Evolutionary conservation across 2,113 vertebrate genomes (phyloP).

Genomic region (Muntiacus muntjak): DNA sequence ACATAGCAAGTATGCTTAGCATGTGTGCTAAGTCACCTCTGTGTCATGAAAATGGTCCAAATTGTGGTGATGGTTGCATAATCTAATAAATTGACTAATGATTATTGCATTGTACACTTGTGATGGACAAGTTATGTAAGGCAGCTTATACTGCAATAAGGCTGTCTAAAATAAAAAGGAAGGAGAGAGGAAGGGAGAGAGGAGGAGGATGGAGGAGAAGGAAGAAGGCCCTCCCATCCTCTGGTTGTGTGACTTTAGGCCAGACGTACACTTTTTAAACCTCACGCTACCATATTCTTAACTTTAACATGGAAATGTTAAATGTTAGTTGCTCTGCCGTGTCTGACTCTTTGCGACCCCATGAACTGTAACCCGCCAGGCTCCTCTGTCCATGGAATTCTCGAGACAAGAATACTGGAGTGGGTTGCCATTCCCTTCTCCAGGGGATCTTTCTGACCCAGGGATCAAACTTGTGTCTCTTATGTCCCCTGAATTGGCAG

Average conservation of each 20-base stretch:
- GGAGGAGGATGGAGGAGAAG: not conserved
- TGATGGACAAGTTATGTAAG: accelerated
- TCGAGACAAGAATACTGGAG: not conserved
- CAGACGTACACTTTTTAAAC: not conserved
- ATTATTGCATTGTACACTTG: not conserved
- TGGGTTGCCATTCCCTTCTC: not conserved
- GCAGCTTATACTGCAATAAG: not conserved
- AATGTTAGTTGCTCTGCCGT: not conserved
- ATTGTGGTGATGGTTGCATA: accelerated
- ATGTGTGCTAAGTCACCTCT: no score
- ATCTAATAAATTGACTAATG: not conserved
- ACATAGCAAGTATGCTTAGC: no score
- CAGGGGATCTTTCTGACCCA: not conserved
- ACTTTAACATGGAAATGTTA: not conserved
- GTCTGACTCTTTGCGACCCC: not conserved
- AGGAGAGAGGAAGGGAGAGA: not conserved
- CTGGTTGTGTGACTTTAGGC: not conserved
- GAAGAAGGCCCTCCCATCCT: not conserved
- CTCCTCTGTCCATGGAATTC: not conserved
- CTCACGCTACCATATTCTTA: not conserved
- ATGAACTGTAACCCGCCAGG: not conserved
- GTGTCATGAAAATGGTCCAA: not conserved
- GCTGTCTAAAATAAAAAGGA: not conserved
- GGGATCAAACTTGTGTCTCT: not conserved
- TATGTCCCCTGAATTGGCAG: not conserved